phyloP scores from a whole-genome alignment of 2,888 invertebrate genomes.

The Metallyticus violacea region DNA sequence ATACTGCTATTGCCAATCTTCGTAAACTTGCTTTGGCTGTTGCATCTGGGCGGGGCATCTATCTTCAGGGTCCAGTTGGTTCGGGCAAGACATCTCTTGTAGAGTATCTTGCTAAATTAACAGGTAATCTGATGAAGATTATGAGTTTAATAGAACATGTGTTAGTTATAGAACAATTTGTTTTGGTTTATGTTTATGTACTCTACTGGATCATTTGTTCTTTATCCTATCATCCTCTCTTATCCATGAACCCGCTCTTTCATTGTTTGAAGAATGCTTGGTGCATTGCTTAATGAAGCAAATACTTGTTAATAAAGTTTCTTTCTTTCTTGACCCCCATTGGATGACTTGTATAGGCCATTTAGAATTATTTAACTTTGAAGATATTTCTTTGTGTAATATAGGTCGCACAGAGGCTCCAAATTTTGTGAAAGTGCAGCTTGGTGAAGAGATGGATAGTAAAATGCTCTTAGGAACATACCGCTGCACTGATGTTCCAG shows the following conservation, averaged over 20 bases:
- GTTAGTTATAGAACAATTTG: not conserved
- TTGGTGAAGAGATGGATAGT: slow-evolving; percentile 96
- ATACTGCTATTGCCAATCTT: slow-evolving; percentile 71
- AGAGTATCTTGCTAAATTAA: slow-evolving; percentile 78
- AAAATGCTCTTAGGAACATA: slow-evolving; percentile 92
- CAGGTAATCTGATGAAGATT: slow-evolving; percentile 51
- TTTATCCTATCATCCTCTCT: too few relatives aligned
- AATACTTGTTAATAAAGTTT: too few relatives aligned
- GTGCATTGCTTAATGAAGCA: too few relatives aligned
- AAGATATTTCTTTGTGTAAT: not conserved
- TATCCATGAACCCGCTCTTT: too few relatives aligned
- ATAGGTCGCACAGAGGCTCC: slow-evolving; percentile 43
- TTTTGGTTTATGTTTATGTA: not conserved
- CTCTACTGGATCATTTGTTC: slow-evolving; percentile 27
- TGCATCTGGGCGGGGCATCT: slow-evolving; percentile 70
- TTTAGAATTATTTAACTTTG: too few relatives aligned
- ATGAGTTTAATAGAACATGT: not conserved
- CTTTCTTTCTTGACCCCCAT: too few relatives aligned
- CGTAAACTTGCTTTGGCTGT: slow-evolving; percentile 77
- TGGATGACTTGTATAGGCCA: too few relatives aligned
- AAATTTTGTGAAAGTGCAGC: slow-evolving; percentile 78
- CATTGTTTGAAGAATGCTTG: too few relatives aligned
- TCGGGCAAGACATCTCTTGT: slow-evolving; percentile 92
- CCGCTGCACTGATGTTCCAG: slow-evolving; percentile 93
- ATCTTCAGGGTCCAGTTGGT: slow-evolving; percentile 85